phyloP scores from a whole-genome alignment of 2,797 vertebrate genomes.

The Botia kubotai region DNA sequence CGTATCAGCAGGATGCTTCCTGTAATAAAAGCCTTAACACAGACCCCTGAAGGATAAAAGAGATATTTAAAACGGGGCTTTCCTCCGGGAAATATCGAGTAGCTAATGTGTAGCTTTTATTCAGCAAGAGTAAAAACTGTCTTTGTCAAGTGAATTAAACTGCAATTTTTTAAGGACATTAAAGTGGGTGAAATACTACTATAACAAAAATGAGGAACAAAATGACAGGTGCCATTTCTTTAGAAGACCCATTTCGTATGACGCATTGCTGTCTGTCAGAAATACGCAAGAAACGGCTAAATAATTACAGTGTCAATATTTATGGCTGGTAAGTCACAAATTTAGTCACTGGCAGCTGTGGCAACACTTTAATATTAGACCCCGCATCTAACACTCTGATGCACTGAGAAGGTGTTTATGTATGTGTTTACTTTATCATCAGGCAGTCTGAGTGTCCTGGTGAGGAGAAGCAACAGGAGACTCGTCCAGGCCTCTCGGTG shows the following conservation, averaged over 20 bases:
- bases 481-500: conserved; percentile 98
- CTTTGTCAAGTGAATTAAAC: not conserved
- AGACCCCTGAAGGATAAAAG: conserved; percentile 22
- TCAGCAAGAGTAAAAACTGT: not conserved
- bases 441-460: conserved; percentile 90
- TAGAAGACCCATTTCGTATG: not conserved
- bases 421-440: conserved; percentile 86
- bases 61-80: conserved; percentile 44
- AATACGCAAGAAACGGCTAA: not conserved
- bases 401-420: not conserved
- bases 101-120: not conserved
- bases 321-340: too few species aligned
- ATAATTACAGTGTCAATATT: too few species aligned
- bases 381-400: not conserved
- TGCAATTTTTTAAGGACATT: not conserved
- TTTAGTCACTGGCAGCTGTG: too few species aligned
- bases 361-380: too few species aligned
- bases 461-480: conserved; percentile 91
- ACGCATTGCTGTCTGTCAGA: not conserved
- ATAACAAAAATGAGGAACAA: not conserved
- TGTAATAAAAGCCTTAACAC: conserved; percentile 37
- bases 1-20: conserved; percentile 50
- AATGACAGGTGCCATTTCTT: not conserved
- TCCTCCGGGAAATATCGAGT: conserved; percentile 47
- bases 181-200: not conserved